These are phyloP conservation scores for Drosophila putrida DNA, from an alignment of 2,888 invertebrate species.

Conservation along the genomic window DNA sequence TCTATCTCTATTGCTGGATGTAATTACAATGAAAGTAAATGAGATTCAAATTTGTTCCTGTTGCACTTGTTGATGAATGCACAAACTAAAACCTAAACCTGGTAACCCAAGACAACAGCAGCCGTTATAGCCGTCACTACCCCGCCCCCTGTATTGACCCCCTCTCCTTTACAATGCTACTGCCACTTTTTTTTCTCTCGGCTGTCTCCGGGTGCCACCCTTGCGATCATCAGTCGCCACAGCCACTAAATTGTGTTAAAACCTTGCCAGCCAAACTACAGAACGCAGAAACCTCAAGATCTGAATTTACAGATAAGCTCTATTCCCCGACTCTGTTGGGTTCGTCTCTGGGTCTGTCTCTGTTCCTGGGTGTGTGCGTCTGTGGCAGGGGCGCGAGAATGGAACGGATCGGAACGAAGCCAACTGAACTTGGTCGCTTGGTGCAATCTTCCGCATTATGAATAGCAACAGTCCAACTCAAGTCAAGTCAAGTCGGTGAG, in stretches of 20 bases:
- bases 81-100: slow-evolving; percentile 5
- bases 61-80: slow-evolving; percentile 60
- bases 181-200: slow-evolving; percentile 23
- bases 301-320: slow-evolving; percentile 64
- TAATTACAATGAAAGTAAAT: slow-evolving; percentile 73
- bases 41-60: slow-evolving; percentile 73
- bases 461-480: slow-evolving; percentile 53
- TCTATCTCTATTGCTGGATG: slow-evolving; percentile 19
- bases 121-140: slow-evolving; percentile 42
- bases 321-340: background rate
- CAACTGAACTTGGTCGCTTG: slow-evolving; percentile 46
- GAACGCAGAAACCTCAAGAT: slow-evolving; percentile 82
- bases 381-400: slow-evolving; percentile 61
- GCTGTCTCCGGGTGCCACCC: slow-evolving; percentile 59
- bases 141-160: background rate
- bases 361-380: too few relatives aligned
- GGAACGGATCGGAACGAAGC: slow-evolving; percentile 47
- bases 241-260: slow-evolving; percentile 79
- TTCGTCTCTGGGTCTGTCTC: background rate
- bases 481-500: slow-evolving; percentile 38
- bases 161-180: background rate
- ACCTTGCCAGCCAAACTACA: slow-evolving; percentile 71
- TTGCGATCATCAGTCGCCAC: slow-evolving; percentile 52
- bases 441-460: slow-evolving; percentile 81
- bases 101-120: slow-evolving; percentile 62